Base-by-base conservation (phyloP, 1,140 invertebrate species). In the Drosophila tsacasi region DNA sequence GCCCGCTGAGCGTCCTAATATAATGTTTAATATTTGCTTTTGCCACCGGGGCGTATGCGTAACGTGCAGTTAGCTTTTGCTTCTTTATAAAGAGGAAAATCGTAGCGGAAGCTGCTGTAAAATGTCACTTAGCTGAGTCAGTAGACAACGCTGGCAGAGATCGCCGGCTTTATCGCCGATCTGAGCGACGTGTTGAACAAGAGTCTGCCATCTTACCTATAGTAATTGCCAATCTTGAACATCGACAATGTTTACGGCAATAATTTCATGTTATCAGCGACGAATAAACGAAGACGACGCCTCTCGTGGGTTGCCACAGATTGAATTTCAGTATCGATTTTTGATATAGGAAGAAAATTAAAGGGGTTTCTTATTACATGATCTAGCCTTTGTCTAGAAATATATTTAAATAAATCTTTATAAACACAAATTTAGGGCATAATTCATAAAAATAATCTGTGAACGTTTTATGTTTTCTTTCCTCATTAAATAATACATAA, bases 81-180 rank as follows among this genome's bases (percentile, higher is more conserved):
- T 7, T 42, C 30, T 7, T 42, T 58, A 44, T 69, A n/a, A 52
- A 74, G 25, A 39, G 12, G 12, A 23, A 39, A 39, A 57, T 62
- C 61, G 37, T 44, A 57, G 63, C 79, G 79, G 72, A 82, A 82
- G 62, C 59, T 58, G 42, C 52, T 62, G 64, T 83, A 84, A 76
- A 65, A 86, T 86, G 79, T 37, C 83, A 85, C 58, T 46, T 37
- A 47, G 42, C 68, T 81, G 81, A 84, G 21, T 83, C 81, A 83
- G 55, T 59, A 15, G 10, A 35, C 69, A 35, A 57, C 21, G 40
- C 55, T 60, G 44, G 23, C 37, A 32, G 17, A 30, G 52, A 47
- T 50, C 44, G 35, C 17, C 2, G 25, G 21, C 54, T 61, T 63
- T 71, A 66, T 64, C 74, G 10, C 30, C 64, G 49, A 37, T 55